phyloP scores from a whole-genome alignment of 2,113 vertebrate genomes.

The Amphilophus citrinellus region DNA sequence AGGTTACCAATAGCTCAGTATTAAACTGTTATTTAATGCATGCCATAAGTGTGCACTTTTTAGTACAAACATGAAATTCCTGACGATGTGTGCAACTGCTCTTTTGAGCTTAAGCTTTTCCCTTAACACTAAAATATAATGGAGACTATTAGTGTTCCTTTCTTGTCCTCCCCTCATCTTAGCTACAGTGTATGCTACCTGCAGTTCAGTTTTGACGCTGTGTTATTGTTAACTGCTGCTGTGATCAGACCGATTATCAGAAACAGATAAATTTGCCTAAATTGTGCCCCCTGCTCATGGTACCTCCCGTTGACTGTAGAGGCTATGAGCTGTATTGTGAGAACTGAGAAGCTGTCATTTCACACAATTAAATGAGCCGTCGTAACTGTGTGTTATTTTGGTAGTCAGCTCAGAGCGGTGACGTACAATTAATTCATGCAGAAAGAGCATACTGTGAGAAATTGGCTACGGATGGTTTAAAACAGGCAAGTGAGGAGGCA shows the following conservation, averaged over 20 bases:
- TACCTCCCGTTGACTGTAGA: background rate
- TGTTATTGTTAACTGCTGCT: background rate
- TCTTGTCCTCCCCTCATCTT: background rate
- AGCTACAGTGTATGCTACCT: background rate
- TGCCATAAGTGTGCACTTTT: background rate
- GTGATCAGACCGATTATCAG: background rate
- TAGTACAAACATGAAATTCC: too few relatives aligned
- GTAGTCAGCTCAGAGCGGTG: background rate
- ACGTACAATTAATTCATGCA: background rate
- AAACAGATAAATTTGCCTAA: background rate
- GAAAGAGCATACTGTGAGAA: background rate
- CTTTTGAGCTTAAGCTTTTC: background rate
- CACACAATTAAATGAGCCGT: background rate
- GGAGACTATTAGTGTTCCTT: background rate
- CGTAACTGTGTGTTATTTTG: background rate
- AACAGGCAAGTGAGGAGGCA: background rate
- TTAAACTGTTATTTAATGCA: background rate
- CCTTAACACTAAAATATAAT: background rate
- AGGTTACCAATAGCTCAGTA: background rate
- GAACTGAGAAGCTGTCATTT: background rate
- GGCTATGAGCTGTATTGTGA: background rate
- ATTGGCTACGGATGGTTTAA: background rate
- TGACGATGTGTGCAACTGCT: background rate
- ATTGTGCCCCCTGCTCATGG: background rate
- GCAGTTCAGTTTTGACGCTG: background rate